phyloP scores from a whole-genome alignment of 2,888 invertebrate genomes.

The Chalcis sispes region DNA sequence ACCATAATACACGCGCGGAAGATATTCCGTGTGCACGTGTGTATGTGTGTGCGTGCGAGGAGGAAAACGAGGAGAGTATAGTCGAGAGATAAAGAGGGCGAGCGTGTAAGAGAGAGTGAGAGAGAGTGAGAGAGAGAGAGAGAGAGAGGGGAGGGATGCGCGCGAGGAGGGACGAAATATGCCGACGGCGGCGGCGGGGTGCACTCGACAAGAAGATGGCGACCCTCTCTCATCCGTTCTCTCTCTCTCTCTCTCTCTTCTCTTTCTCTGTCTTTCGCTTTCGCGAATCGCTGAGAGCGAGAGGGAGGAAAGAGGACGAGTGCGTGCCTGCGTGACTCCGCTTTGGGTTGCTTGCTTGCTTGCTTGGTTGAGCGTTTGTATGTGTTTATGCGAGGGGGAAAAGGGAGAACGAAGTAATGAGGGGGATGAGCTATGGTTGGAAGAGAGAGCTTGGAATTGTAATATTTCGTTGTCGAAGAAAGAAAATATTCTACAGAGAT shows the following conservation, averaged over 20 bases:
- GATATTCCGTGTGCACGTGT: neutral
- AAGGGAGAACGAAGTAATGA: neutral
- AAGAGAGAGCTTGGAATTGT: too few relatives aligned
- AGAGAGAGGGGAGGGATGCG: conserved; percentile 64
- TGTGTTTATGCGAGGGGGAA: neutral
- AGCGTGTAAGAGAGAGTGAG: conserved; percentile 79
- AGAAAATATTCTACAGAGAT: too few relatives aligned
- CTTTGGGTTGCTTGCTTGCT: neutral
- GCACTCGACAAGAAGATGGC: conserved; percentile 69
- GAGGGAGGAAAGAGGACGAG: conserved; percentile 57
- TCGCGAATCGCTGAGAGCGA: conserved; percentile 59
- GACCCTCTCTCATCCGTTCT: conserved; percentile 64
- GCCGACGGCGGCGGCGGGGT: conserved; percentile 62
- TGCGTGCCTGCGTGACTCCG: conserved; percentile 4
- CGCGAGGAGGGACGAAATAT: conserved; percentile 48
- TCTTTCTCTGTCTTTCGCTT: conserved; percentile 25
- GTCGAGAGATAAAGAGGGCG: conserved; percentile 49
- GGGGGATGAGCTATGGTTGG: conserved; percentile 4
- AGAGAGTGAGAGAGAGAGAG: conserved; percentile 69
- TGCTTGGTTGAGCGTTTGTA: neutral
- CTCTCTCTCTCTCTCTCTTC: conserved; percentile 17
- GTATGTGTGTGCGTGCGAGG: neutral
- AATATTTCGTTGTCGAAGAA: too few relatives aligned
- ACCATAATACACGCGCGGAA: neutral
- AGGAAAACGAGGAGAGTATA: neutral